A percentile compares a stretch with the other conserved stretches of the same genome.
Evolutionary conservation across 1,140 invertebrate genomes (phyloP).

Genomic region (Trichonephila clavata): DNA sequence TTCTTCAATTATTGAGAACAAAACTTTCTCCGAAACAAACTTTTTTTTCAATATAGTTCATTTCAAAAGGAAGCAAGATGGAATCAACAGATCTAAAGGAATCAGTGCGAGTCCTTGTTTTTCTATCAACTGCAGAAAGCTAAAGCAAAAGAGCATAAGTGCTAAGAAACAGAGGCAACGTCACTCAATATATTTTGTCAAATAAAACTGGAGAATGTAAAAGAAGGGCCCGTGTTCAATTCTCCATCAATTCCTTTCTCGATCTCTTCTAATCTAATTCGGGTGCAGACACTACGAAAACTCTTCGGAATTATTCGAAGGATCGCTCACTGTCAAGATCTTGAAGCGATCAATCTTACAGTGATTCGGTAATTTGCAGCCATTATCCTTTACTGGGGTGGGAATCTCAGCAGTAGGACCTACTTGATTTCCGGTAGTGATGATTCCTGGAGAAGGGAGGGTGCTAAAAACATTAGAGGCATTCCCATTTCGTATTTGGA

Average conservation of each 20-base stretch:
- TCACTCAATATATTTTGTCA: slow-evolving; percentile 6
- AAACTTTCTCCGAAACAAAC: background rate
- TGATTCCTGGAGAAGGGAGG: background rate
- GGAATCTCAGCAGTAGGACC: slow-evolving; percentile 31
- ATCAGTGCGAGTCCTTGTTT: background rate
- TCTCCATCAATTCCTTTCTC: slow-evolving; percentile 44
- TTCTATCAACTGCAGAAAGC: background rate
- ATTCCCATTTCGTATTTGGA: slow-evolving; percentile 38
- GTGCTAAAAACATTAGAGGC: slow-evolving; percentile 51
- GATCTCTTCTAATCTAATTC: slow-evolving; percentile 58
- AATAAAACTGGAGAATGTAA: slow-evolving; percentile 1
- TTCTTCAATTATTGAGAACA: background rate
- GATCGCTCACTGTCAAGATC: slow-evolving; percentile 54
- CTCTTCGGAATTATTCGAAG: slow-evolving; percentile 50
- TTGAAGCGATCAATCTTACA: slow-evolving; percentile 41
- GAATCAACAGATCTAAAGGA: background rate
- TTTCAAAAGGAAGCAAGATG: background rate
- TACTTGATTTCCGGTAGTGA: slow-evolving; percentile 41
- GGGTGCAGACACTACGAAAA: background rate
- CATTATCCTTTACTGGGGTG: slow-evolving; percentile 30
- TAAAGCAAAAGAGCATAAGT: background rate
- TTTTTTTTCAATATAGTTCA: background rate
- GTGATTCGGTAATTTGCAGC: slow-evolving; percentile 66
- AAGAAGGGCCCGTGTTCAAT: background rate
- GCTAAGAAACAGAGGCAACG: background rate